Conservation (phyloP, 2,797 vertebrate species). For the Girardinus metallicus region DNA sequence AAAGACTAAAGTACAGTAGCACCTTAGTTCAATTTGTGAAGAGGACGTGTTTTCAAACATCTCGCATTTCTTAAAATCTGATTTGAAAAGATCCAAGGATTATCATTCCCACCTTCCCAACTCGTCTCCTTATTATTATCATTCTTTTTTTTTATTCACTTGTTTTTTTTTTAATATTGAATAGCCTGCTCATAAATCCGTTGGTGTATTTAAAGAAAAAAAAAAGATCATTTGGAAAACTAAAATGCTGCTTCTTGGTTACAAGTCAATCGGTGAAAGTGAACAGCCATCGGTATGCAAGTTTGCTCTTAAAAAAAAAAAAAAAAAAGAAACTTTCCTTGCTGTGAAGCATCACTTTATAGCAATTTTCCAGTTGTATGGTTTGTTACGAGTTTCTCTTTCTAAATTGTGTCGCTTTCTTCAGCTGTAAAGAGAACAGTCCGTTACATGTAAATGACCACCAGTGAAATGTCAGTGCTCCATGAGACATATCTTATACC, state of each 20-base stretch:
- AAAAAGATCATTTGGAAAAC: conserved; percentile 66
- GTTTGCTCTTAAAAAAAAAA: conserved; percentile 81
- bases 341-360: conserved; percentile 95
- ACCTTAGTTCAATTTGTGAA: conserved; percentile 88
- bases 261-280: conserved; percentile 76
- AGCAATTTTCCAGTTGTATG: conserved; percentile 96
- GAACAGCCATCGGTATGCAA: conserved; percentile 88
- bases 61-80: conserved; percentile 76
- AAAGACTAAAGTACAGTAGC: conserved; percentile 72
- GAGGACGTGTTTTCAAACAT: conserved; percentile 76
- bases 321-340: conserved; percentile 77
- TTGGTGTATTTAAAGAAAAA: conserved; percentile 65
- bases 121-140: conserved; percentile 60
- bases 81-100: conserved; percentile 72
- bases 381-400: conserved; percentile 95
- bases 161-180: conserved; percentile 69
- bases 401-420: conserved; percentile 85
- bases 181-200: conserved; percentile 76
- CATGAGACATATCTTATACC: conserved; percentile 87
- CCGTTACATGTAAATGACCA: conserved; percentile 89
- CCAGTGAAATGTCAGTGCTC: conserved; percentile 90
- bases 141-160: background rate
- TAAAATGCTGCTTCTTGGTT: conserved; percentile 80
- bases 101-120: conserved; percentile 43
- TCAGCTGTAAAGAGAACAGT: conserved; percentile 82